Evolutionary conservation across 2,888 invertebrate species (phyloP).

Genomic region (Drosophila pseudotakahashii): DNA sequence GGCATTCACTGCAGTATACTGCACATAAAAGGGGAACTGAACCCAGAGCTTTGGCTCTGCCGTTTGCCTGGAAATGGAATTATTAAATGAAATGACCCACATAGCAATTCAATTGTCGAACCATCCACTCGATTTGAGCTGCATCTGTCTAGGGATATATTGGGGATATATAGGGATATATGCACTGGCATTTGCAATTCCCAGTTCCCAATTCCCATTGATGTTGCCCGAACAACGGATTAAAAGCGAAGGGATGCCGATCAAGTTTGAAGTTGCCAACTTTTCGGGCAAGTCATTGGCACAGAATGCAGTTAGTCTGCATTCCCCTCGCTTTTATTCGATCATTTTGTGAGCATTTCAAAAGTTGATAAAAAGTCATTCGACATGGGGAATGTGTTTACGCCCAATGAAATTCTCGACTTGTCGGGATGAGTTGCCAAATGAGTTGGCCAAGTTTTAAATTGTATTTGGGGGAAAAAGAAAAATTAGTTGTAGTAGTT

Average conservation of each 20-base stretch:
- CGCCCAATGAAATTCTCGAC: too few species aligned
- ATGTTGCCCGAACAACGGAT: slow-evolving; percentile 25
- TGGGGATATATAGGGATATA: background rate
- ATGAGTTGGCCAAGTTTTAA: slow-evolving; percentile 64
- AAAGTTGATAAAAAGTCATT: slow-evolving; percentile 69
- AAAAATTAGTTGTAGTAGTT: slow-evolving; percentile 49
- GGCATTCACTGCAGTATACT: slow-evolving; percentile 49
- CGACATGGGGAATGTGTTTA: slow-evolving; percentile 50
- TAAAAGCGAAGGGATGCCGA: slow-evolving; percentile 27
- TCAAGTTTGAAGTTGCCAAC: slow-evolving; percentile 39
- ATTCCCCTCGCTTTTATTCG: background rate
- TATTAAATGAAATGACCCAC: slow-evolving; percentile 72
- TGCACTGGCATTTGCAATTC: slow-evolving; percentile 46
- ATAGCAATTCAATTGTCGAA: slow-evolving; percentile 63
- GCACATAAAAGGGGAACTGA: slow-evolving; percentile 1
- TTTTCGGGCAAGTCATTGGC: slow-evolving; percentile 40
- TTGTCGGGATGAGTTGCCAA: slow-evolving; percentile 39
- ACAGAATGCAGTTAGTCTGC: slow-evolving; percentile 26
- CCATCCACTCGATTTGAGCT: slow-evolving; percentile 60
- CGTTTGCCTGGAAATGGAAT: slow-evolving; percentile 43
- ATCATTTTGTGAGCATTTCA: slow-evolving; percentile 23
- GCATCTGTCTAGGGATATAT: slow-evolving; percentile 5
- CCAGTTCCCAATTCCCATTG: slow-evolving; percentile 35
- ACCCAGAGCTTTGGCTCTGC: slow-evolving; percentile 15
- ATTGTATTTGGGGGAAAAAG: slow-evolving; percentile 41